Evolutionary conservation across 2,113 vertebrate species (phyloP), one percentile per base, ranked within the genome.

Genomic region (Chroicocephalus ridibundus): DNA sequence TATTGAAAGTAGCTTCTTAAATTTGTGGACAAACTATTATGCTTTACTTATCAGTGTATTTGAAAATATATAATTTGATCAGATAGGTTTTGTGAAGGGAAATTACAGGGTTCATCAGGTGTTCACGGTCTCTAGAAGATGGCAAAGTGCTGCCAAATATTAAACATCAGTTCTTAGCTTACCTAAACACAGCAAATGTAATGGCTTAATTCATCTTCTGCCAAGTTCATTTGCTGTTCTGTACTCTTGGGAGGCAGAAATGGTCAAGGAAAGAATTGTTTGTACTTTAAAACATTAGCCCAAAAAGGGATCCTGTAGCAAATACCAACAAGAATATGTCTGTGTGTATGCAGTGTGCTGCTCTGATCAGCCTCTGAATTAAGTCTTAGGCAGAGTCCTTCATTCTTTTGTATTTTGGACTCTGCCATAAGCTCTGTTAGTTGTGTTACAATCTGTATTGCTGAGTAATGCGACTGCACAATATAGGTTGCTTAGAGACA

Each of bases 321-420:
- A 44, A 15, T 44, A 54, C 0, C 16, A 42, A 13, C 15, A 58
- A 49, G 25, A 66, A 0, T 36, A 27, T 22, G 4, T 19, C 21
- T 76, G 1, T 44, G 20, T 38, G 11, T 49, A 10, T 38, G 52
- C 36, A 61, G 6, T 38, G 6, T 57, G 38, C 18, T 36, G 6
- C 32, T 90, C 10, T 74, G 14, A 46, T 65, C 8, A 80, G 31
- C 15, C n/a, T 82, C 32, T 75, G 8, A 80, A 14, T 65, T 42
- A 71, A 80, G 13, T 22, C 10, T 54, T 64, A 10, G 51, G 24
- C 10, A 6, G 46, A 60, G 13, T 58, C 32, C 11, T 86, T 92
- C 3, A 16, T 76, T 89, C 13, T 49, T 17, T 55, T 52, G 3
- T 38, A 4, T 71, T 61, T 75, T 84, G 61, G 49, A 88, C 38